Evolutionary conservation across 2,797 vertebrate genomes (phyloP), one percentile per base, ranked within the genome.

Genomic region (Centropyge bicolor): DNA sequence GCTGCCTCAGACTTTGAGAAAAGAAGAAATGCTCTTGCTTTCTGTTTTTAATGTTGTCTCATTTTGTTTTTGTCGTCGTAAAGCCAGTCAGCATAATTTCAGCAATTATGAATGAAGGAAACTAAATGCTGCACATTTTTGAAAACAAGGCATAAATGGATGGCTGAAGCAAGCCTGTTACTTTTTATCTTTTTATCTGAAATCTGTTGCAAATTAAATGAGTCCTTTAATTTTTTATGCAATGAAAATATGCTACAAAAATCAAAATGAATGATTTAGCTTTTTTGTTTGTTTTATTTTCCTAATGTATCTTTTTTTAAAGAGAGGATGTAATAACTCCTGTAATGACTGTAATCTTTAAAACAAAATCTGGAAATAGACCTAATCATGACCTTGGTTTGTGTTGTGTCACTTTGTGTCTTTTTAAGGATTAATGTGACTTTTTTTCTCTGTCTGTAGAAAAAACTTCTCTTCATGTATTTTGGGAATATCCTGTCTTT

Each of bases 81-180:
- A 83, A 73, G 45, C 73, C 38, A 31, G 70, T 82, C 17, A 2
- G 83, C 52, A 6, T 73, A 3, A 81, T 86, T 88, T 85, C 73
- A 63, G 56, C 16, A 3, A 35, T 68, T 55, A 16, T 24, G 70
- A 83, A 93, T 91, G 93, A 95, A 94, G 91, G 89, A 93, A 76
- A 69, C 66, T 61, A 24, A 73, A 38, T 8, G 74, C 64, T 85
- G 77, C 74, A 78, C 77, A 72, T 76, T 70, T 82, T 68, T 57
- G 1, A 10, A 49, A 61, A 62, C 16, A 13, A 60, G 64, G 16
- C 31, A 55, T 16, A 71, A 66, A 65, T 13, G 56, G 78, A 83
- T 19, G 7, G 40, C 66, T 12, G 6, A 43, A 59, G 43, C 57
- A 76, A 81, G 80, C 72, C 55, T 48, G 46, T 11, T 64, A 72